These are phyloP conservation scores for Darevskia mixta DNA, from an alignment of 2,797 vertebrate genomes.

Conservation along the genomic window DNA sequence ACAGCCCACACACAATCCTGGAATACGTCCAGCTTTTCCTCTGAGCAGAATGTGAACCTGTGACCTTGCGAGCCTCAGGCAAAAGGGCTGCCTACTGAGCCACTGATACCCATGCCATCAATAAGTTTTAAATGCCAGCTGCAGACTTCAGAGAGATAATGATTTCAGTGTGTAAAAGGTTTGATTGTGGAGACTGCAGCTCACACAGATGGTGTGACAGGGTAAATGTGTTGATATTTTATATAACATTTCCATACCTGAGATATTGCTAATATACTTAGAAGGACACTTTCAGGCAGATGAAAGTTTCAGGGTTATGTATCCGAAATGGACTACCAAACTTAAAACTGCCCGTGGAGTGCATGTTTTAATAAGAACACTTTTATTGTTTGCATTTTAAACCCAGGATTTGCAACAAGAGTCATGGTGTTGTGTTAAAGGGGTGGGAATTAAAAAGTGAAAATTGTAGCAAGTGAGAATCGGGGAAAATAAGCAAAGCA, in stretches of 20 bases:
- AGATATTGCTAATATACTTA: slow-evolving; percentile 63
- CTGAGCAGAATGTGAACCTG: slow-evolving; percentile 66
- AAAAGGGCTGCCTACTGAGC: slow-evolving; percentile 71
- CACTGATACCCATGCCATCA: slow-evolving; percentile 68
- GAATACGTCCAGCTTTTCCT: slow-evolving; percentile 65
- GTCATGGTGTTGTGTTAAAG: slow-evolving; percentile 53
- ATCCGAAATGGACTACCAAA: slow-evolving; percentile 68
- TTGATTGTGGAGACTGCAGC: slow-evolving; percentile 64
- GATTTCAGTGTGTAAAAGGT: slow-evolving; percentile 69
- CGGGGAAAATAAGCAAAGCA: not conserved
- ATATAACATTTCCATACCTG: slow-evolving; percentile 66
- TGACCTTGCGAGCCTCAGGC: slow-evolving; percentile 66
- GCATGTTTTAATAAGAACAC: slow-evolving; percentile 65
- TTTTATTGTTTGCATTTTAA: slow-evolving; percentile 58
- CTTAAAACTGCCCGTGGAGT: slow-evolving; percentile 66
- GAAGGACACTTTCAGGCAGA: slow-evolving; percentile 62
- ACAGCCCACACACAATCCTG: slow-evolving; percentile 69
- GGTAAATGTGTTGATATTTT: slow-evolving; percentile 64
- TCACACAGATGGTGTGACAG: slow-evolving; percentile 59
- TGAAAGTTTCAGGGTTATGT: slow-evolving; percentile 64
- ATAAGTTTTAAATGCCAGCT: slow-evolving; percentile 72
- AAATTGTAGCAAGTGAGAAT: slow-evolving; percentile 9
- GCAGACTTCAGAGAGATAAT: slow-evolving; percentile 67
- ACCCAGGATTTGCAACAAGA: slow-evolving; percentile 36
- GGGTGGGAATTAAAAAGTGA: slow-evolving; percentile 60